Conservation (phyloP, 2,888 invertebrate genomes). For the Tinea semifulvella region DNA sequence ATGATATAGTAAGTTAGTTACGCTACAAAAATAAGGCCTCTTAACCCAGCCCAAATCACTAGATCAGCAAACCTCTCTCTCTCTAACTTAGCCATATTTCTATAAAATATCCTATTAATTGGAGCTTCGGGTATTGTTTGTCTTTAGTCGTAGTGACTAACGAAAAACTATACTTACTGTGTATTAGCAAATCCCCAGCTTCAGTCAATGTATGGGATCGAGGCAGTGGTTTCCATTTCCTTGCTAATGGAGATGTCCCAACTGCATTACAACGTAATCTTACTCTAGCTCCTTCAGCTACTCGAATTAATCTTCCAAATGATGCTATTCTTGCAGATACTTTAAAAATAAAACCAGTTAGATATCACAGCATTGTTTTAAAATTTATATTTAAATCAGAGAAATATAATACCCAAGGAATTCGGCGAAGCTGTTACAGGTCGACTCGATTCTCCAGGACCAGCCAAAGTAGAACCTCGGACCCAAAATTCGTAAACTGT, state of each 20-base stretch:
- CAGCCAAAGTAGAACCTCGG: slow-evolving; percentile 75
- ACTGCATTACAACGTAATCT: slow-evolving; percentile 73
- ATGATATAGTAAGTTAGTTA: too few relatives aligned
- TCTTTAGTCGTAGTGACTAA: too few relatives aligned
- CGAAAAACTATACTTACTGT: slow-evolving; percentile 54
- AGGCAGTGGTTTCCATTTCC: slow-evolving; percentile 66
- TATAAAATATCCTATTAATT: too few relatives aligned
- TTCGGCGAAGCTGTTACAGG: slow-evolving; percentile 57
- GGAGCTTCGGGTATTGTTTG: too few relatives aligned
- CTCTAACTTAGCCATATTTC: too few relatives aligned
- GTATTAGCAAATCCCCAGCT: slow-evolving; percentile 70
- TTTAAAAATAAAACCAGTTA: slow-evolving; percentile 27
- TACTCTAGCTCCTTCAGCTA: slow-evolving; percentile 69
- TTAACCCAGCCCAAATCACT: too few relatives aligned
- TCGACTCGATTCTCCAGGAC: slow-evolving; percentile 70
- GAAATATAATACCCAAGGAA: slow-evolving; percentile 10
- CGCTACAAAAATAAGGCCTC: too few relatives aligned
- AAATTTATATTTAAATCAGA: neutral
- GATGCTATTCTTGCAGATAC: slow-evolving; percentile 83
- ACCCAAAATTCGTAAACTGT: slow-evolving; percentile 86
- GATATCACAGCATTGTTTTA: neutral
- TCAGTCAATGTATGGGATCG: slow-evolving; percentile 66
- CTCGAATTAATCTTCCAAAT: slow-evolving; percentile 71
- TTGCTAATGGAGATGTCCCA: slow-evolving; percentile 70
- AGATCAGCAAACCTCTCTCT: too few relatives aligned